phyloP scores from a whole-genome alignment of 2,797 vertebrate species.

The Oreonectes daqikongensis region DNA sequence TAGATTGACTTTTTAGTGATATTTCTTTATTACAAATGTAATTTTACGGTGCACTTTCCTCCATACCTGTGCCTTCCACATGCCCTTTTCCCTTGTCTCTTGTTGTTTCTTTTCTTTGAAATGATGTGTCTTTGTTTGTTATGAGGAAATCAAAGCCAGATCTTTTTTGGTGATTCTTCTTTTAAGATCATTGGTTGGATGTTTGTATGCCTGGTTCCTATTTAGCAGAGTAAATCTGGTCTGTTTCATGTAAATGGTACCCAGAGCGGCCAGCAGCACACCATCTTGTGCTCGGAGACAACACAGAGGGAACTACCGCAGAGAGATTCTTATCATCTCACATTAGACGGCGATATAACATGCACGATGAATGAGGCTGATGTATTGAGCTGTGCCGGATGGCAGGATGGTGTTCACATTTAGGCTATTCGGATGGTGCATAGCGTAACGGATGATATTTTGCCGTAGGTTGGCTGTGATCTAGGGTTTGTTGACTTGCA shows the following conservation, averaged over 20 bases:
- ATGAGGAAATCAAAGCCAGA: slow-evolving; percentile 68
- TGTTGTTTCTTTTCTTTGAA: slow-evolving; percentile 28
- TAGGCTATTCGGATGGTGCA: not conserved
- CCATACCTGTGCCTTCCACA: slow-evolving; percentile 54
- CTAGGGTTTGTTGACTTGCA: no score
- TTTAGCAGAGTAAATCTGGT: slow-evolving; percentile 68
- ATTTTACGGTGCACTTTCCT: not conserved
- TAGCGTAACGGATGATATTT: not conserved
- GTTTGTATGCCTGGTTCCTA: slow-evolving; percentile 60
- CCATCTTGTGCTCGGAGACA: slow-evolving; percentile 9
- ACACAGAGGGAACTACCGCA: slow-evolving; percentile 6
- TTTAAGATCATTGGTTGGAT: slow-evolving; percentile 67
- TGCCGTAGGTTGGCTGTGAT: not conserved
- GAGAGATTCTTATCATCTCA: not conserved
- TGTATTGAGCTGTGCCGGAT: not conserved
- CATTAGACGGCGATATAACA: not conserved
- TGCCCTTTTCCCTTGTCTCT: slow-evolving; percentile 43
- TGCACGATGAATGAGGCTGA: not conserved
- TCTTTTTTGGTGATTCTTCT: slow-evolving; percentile 67
- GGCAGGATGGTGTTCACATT: not conserved
- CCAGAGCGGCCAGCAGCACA: not conserved
- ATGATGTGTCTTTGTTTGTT: slow-evolving; percentile 57
- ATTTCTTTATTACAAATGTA: no score
- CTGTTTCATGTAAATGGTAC: slow-evolving; percentile 22
- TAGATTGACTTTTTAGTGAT: no score